Percentiles rank a stretch among this genome's conserved stretches.
Conservation (phyloP, 2,797 vertebrate species). For the Oceanodroma leucorhoa region DNA sequence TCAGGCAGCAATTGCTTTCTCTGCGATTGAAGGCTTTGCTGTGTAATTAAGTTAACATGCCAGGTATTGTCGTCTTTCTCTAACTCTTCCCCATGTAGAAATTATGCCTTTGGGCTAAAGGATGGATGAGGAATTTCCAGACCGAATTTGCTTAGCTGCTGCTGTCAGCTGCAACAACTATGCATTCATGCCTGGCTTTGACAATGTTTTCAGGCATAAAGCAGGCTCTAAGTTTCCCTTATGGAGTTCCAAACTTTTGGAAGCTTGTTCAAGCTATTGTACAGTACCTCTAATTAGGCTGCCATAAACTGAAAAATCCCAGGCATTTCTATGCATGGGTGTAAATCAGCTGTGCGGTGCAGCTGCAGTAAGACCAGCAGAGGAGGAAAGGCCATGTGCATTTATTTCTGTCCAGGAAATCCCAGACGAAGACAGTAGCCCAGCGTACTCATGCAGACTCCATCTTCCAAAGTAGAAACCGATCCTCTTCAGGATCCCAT, state of each 20-base stretch:
- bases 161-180: not conserved
- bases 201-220: not conserved
- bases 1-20: not conserved
- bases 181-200: not conserved
- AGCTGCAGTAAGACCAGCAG: not conserved
- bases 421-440: not conserved
- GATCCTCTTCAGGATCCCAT: not conserved
- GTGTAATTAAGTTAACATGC: constrained; percentile 35
- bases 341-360: not conserved
- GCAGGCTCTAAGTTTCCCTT: not conserved
- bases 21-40: not conserved
- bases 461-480: not conserved
- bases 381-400: not conserved
- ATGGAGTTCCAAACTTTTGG: not conserved
- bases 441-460: not conserved
- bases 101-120: not conserved
- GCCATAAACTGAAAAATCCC: not conserved
- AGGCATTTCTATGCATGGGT: not conserved
- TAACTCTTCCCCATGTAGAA: not conserved
- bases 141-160: not conserved
- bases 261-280: not conserved
- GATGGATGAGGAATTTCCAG: constrained; percentile 12
- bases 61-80: not conserved
- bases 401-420: constrained; percentile 10
- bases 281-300: not conserved